These are phyloP conservation scores for Gobius niger DNA, from an alignment of 2,113 vertebrate genomes.

Conservation along the genomic window DNA sequence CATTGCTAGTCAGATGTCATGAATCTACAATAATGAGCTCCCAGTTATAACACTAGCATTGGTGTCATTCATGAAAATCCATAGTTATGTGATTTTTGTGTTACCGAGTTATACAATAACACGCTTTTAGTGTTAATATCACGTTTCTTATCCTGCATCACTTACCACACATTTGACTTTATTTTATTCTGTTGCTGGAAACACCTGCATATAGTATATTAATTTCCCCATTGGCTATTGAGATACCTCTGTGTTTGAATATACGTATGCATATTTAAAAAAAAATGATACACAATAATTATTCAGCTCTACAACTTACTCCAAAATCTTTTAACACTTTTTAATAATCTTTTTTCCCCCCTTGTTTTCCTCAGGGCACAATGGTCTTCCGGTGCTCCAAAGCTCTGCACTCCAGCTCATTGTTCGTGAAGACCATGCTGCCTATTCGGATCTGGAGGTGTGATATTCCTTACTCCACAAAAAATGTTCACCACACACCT, in stretches of 20 bases:
- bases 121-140: not conserved
- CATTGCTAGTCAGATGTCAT: not conserved
- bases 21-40: not conserved
- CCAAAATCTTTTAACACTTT: not conserved
- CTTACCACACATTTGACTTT: slow-evolving; percentile 19
- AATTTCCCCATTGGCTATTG: slow-evolving; percentile 20
- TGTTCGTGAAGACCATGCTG: slow-evolving; percentile 40
- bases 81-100: no score
- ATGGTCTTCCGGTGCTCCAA: slow-evolving; percentile 35
- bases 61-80: no score
- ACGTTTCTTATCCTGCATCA: slow-evolving; percentile 5
- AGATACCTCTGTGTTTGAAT: not conserved
- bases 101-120: not conserved
- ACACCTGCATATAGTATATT: slow-evolving; percentile 21
- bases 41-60: no score
- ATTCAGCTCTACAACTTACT: no score
- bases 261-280: no score
- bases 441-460: slow-evolving; percentile 34
- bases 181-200: slow-evolving; percentile 42
- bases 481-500: slow-evolving; percentile 55
- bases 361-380: slow-evolving; percentile 31
- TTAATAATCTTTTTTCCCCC: not conserved
- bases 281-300: no score
- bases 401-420: slow-evolving; percentile 11
- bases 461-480: slow-evolving; percentile 26